A percentile compares a stretch with the other conserved stretches of the same genome.
Conservation (phyloP, 2,888 invertebrate genomes). For the Acanthosepion lycidas region DNA sequence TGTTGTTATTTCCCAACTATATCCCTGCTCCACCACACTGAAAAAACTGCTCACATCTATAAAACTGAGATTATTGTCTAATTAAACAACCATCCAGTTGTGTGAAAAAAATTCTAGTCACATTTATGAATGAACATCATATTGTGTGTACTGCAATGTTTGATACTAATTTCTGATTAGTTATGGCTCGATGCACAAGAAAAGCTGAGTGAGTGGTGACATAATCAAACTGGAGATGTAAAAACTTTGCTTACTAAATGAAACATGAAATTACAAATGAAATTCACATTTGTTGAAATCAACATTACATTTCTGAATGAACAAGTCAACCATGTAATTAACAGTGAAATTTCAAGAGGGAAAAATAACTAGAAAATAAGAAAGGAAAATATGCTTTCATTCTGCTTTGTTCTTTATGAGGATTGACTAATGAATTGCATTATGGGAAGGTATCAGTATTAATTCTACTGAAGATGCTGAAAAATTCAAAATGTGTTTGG, state of each 20-base stretch:
- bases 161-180: conserved; percentile 33
- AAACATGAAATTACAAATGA: conserved; percentile 33
- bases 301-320: conserved; percentile 6
- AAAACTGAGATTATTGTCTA: not conserved
- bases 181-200: not conserved
- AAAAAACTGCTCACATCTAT: not conserved
- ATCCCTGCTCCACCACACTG: not conserved
- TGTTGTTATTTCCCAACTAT: not conserved
- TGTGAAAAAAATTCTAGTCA: not conserved
- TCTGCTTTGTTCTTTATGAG: not conserved
- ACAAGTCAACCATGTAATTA: conserved; percentile 11
- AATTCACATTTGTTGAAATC: conserved; percentile 33
- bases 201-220: not conserved
- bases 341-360: not conserved
- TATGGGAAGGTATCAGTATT: not conserved
- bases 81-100: not conserved
- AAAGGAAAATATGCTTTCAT: not conserved
- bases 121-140: not conserved
- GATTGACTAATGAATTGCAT: not conserved
- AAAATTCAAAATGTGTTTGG: not conserved
- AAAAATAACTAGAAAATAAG: not conserved
- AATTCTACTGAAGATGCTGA: not conserved
- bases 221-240: not conserved
- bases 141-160: not conserved
- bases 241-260: not conserved